Evolutionary conservation across 2,888 invertebrate genomes (phyloP).

Genomic region (Hypercompe scribonia): DNA sequence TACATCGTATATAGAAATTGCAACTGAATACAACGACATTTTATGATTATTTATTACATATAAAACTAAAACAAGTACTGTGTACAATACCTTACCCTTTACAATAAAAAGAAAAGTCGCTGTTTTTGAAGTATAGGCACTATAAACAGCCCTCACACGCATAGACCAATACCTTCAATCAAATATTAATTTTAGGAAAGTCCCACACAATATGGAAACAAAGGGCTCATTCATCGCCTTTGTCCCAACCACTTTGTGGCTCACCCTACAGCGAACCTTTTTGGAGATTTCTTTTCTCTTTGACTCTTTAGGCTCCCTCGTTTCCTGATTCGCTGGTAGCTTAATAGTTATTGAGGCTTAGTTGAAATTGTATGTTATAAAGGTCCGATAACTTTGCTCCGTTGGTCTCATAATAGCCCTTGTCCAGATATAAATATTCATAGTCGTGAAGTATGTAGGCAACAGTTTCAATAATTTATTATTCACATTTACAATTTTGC

Average conservation of each 20-base stretch:
- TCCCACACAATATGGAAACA: slow-evolving; percentile 68
- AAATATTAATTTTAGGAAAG: slow-evolving; percentile 68
- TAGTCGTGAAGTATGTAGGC: background rate
- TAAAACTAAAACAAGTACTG: background rate
- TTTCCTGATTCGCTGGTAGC: slow-evolving; percentile 59
- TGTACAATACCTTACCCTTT: background rate
- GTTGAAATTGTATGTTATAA: slow-evolving; percentile 8
- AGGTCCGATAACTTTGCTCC: background rate
- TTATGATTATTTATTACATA: too few relatives aligned
- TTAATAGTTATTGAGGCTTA: slow-evolving; percentile 57
- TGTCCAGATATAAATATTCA: background rate
- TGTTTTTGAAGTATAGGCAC: background rate
- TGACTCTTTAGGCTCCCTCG: slow-evolving; percentile 54
- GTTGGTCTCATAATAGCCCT: background rate
- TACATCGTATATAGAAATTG: too few relatives aligned
- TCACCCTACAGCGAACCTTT: slow-evolving; percentile 60
- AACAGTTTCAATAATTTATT: background rate
- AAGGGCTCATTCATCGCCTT: slow-evolving; percentile 62
- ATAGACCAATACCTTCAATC: slow-evolving; percentile 64
- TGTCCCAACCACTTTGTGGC: slow-evolving; percentile 64
- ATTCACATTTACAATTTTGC: background rate
- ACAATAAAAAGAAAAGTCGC: background rate
- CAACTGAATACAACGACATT: too few relatives aligned
- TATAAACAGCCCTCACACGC: slow-evolving; percentile 5
- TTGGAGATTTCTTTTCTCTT: slow-evolving; percentile 67